Percentiles rank a stretch among this genome's conserved stretches.
These are phyloP conservation scores for Amphipoea oculea DNA, from an alignment of 2,888 invertebrate genomes.

Conservation along the genomic window DNA sequence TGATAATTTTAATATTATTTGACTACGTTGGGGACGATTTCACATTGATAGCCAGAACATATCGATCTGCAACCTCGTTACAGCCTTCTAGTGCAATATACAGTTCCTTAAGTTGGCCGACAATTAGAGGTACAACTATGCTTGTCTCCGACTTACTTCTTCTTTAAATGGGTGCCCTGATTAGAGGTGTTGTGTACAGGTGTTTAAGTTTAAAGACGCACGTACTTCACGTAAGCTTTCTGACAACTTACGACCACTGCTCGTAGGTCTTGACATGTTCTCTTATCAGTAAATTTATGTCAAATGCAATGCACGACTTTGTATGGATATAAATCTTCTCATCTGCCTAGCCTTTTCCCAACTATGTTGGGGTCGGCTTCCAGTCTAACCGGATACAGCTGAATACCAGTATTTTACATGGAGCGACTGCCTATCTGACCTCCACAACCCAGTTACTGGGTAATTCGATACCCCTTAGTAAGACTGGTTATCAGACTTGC, in stretches of 20 bases:
- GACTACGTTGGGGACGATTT: neutral
- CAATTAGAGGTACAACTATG: slow-evolving; percentile 5
- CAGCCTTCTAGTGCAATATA: neutral
- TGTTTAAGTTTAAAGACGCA: neutral
- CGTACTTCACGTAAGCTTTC: neutral
- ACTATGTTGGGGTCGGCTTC: no score
- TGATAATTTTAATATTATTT: neutral
- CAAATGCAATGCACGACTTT: neutral
- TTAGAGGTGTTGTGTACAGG: slow-evolving; percentile 24
- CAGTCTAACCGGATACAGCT: no score
- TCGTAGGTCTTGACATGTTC: neutral
- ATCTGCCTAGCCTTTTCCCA: no score
- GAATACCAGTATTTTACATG: no score
- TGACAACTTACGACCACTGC: neutral
- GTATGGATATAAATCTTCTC: neutral
- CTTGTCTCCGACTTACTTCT: neutral
- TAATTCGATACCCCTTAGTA: no score
- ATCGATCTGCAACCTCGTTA: neutral
- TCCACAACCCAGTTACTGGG: no score
- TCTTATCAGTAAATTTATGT: neutral
- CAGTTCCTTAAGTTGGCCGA: slow-evolving; percentile 1
- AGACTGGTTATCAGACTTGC: no score
- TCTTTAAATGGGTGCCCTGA: slow-evolving; percentile 47
- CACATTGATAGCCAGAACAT: neutral
- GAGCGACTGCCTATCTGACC: no score